phyloP scores from a whole-genome alignment of 2,888 invertebrate species.

The Meiosimyza platycephala region DNA sequence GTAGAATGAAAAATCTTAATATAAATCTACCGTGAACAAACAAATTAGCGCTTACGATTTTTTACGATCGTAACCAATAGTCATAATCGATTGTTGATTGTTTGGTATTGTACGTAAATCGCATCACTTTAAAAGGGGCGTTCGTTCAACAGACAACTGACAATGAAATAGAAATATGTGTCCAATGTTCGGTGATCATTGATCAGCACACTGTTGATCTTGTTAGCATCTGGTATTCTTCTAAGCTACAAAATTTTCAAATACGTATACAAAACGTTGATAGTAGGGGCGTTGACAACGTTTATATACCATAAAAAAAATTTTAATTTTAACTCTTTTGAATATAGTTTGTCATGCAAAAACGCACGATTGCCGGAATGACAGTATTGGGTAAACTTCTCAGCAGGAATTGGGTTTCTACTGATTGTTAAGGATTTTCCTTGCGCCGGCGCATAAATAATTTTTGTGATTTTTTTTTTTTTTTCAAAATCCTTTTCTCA shows the following conservation, averaged over 20 bases:
- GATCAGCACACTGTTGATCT: not conserved
- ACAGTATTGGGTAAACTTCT: slow-evolving; percentile 16
- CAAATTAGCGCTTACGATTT: too few relatives aligned
- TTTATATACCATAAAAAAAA: not conserved
- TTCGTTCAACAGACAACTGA: not conserved
- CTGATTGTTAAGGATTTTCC: slow-evolving; percentile 48
- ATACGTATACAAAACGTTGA: not conserved
- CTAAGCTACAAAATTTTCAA: not conserved
- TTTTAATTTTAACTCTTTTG: not conserved
- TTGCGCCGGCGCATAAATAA: slow-evolving; percentile 46
- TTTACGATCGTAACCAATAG: too few relatives aligned
- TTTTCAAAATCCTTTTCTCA: slow-evolving; percentile 30
- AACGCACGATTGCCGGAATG: not conserved
- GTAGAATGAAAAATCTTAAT: too few relatives aligned
- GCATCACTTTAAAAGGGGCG: slow-evolving; percentile 16
- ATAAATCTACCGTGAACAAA: too few relatives aligned
- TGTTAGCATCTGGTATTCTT: too few relatives aligned
- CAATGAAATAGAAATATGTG: not conserved
- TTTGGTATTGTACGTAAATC: not conserved
- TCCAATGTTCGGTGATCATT: not conserved
- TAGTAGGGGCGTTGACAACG: not conserved
- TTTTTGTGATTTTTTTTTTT: slow-evolving; percentile 16
- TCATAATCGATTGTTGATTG: too few relatives aligned
- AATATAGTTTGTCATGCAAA: not conserved
- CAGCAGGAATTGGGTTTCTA: not conserved